Base-by-base conservation (phyloP, 2,113 vertebrate species). In the Anser cygnoides region DNA sequence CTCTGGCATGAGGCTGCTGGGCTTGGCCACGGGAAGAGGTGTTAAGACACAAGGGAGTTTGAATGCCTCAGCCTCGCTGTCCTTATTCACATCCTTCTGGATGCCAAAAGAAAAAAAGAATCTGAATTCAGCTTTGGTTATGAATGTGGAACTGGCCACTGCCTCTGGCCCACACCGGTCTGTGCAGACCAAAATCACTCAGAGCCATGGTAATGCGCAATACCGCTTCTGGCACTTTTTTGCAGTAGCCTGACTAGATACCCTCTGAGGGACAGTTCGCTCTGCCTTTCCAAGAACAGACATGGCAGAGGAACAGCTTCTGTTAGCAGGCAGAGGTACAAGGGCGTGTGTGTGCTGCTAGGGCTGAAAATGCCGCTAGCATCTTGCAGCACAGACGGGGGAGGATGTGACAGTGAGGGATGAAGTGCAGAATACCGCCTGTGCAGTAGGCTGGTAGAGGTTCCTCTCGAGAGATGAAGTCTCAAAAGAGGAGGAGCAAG, bases 311-410 rank as follows among this genome's bases (percentile, higher is more conserved):
- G 92, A 86, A 78, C 49, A 81, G 61, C 46, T 85, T 74, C 89
- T 93, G 43, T 87, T 84, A 57, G 80, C 57, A 89, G 57, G 43
- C 57, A 78, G 72, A 67, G 35, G 65, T 78, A 71, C 61, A 67
- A 74, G 71, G 35, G 28, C 1, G 37, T 26, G 31, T 77, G 33
- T 72, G 37, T 62, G 57, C 46, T 81, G 35, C 89, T 89, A 84
- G 39, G 54, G 46, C 61, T 91, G 93, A 82, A 94, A 91, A 95
- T 84, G 77, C 57, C 70, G 66, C 72, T 57, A 72, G 74, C 73
- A 63, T 54, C 86, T 71, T 86, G 59, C 46, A 78, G 66, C 49
- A 82, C 61, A 80, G 35, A 59, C 57, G 84, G 81, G 82, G 73
- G 63, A 90, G 54, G 70, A 71, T 15, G 26, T 43, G 59, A 88